A percentile compares a stretch with the other conserved stretches of the same genome.
phyloP scores from a whole-genome alignment of 2,797 vertebrate genomes.

The Nasua narica region DNA sequence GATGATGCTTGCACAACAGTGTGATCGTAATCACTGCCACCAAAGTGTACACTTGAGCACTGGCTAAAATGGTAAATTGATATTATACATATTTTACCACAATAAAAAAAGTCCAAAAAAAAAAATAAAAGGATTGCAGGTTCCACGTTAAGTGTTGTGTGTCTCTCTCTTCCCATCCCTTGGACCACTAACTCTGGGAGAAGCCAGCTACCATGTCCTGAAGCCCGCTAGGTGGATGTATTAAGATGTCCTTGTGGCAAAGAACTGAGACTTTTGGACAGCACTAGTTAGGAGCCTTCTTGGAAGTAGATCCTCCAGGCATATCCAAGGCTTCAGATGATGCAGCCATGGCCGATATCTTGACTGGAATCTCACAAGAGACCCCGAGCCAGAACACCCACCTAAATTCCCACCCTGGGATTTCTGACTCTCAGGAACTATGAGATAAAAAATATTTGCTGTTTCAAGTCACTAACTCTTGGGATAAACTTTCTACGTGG shows the following conservation, averaged over 20 bases:
- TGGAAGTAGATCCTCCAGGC: background rate
- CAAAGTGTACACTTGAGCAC: background rate
- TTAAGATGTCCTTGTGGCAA: background rate
- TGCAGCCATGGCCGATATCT: background rate
- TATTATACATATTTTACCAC: background rate
- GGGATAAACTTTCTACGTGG: background rate
- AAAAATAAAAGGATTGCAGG: background rate
- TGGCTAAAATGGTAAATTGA: background rate
- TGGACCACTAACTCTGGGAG: background rate
- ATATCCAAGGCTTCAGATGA: background rate
- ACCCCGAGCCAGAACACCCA: background rate
- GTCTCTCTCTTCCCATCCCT: background rate
- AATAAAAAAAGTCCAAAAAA: background rate
- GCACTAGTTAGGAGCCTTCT: background rate
- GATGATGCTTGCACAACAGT: background rate
- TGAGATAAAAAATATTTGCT: background rate
- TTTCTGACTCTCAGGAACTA: background rate
- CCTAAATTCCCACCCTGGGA: background rate
- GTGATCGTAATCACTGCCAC: background rate
- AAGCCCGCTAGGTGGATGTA: background rate
- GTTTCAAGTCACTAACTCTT: background rate
- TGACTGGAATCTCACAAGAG: background rate
- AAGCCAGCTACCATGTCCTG: background rate
- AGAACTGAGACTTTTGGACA: background rate
- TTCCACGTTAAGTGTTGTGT: background rate